Evolutionary conservation across 2,113 vertebrate species (phyloP), one percentile per base, ranked within the genome.

Genomic region (Ageneiosus marmoratus): DNA sequence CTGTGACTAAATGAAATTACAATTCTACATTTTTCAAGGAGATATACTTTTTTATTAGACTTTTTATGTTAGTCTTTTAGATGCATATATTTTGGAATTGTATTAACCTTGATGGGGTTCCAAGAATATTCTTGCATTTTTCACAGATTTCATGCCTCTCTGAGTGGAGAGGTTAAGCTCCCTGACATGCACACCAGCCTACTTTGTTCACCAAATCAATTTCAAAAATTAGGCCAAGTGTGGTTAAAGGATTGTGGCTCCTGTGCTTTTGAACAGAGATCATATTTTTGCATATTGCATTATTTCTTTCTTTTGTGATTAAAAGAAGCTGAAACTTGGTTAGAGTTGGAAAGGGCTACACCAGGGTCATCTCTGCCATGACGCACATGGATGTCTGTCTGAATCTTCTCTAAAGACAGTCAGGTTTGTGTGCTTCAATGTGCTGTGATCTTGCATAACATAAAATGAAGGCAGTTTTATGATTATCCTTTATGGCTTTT

Each of bases 241-340:
- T 63, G 29, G 16, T 74, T 34, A 69, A 70, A 37, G 18, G 13
- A 34, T 46, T 70, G 75, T 51, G 55, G 24, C 50, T 58, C 80
- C 56, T 76, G n/a, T 7, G 29, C 34, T 51, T 82, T 46, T 75
- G 55, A 74, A 62, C 22, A 60, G 53, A 60, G 67, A 29, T 9
- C 37, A 32, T 50, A 5, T 83, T 83, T 83, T 24, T 70, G 29
- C 27, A 48, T 70, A 1, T 53, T 63, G 24, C 22, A n/a, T 53
- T 69, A 78, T 78, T 83, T 78, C 69, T 83, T 78, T 78, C 55
- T 83, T 83, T 83, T 29, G 32, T 63, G 70, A 15, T 44, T 51
- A 7, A 37, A 50, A 75, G 72, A 65, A 65, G 18, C 77, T 53
- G 32, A 65, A 63, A 16, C 58, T 48, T 32, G 48, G 55, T 63